Base-by-base conservation (phyloP, 1,140 invertebrate species). In the Drosophila bocki region DNA sequence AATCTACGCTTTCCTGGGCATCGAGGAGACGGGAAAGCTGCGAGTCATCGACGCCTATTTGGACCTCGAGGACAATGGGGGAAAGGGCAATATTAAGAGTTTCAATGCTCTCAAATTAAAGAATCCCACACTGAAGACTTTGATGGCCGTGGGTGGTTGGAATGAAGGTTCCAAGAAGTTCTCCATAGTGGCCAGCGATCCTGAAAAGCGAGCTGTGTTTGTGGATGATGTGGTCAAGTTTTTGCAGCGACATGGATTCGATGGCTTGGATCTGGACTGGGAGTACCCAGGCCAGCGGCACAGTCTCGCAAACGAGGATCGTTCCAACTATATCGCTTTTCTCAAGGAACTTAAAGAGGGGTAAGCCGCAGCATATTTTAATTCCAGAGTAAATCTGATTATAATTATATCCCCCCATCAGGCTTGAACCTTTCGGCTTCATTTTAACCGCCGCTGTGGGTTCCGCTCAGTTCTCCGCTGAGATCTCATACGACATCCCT, bases 211-310 rank as follows among this genome's bases (percentile, higher is more conserved):
- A 8, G 86, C 93, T 1, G 93, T 80, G n/a, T 96, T 97, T 60
- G 94, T 95, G 8, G 68, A 94, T 2, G 95, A 94, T 64, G 94
- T 94, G 1, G 92, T 96, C 0, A 69, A 93, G 1, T 95, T 96
- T 75, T 57, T 96, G 0, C 87, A 93, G 59, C 94, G 94, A n/a
- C 94, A 97, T 80, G 93, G 94, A 7, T 97, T 98, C 64, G 96
- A 97, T 92, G 97, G 97, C 0, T 93, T 98, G 2, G 96, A 97
- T 86, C 19, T 97, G 13, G 96, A 97, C 85, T 97, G 96, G 96
- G 96, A 97, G 70, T 97, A 97, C 82, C 96, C 96, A 0, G 94
- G 93, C 13, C 94, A 95, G 75, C 92, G 96, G 45, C 96, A 96
- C 3, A 92, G 93, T 9, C 62, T 94, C 3, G 35, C 63, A 1